phyloP scores from a whole-genome alignment of 2,113 vertebrate genomes.

The Pterocles gutturalis region DNA sequence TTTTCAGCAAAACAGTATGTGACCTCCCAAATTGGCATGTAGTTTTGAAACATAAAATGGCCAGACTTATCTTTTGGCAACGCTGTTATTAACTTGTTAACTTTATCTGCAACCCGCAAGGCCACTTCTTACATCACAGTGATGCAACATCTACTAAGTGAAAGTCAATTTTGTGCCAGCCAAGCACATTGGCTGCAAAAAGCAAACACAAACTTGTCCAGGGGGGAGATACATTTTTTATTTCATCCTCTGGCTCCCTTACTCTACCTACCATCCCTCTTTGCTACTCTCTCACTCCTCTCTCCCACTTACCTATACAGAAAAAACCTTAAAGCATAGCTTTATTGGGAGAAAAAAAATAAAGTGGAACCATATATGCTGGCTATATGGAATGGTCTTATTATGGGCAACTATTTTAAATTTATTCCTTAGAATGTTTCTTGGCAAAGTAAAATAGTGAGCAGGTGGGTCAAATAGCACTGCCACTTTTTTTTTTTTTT shows the following conservation, averaged over 20 bases:
- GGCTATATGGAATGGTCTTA: not conserved
- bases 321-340: not conserved
- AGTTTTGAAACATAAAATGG: slow-evolving; percentile 12
- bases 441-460: not conserved
- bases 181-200: slow-evolving; percentile 10
- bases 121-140: slow-evolving; percentile 5
- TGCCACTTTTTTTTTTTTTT: not conserved
- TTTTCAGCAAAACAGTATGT: not conserved
- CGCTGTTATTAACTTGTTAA: not conserved
- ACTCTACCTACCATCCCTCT: not conserved
- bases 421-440: not conserved
- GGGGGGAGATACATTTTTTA: not conserved
- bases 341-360: not conserved
- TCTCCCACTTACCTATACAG: not conserved
- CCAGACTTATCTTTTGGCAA: not conserved
- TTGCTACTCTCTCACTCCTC: not conserved
- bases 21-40: not conserved
- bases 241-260: not conserved
- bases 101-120: slow-evolving; percentile 26
- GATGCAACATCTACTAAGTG: not conserved
- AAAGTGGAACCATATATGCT: not conserved
- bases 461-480: not conserved
- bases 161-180: not conserved
- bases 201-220: not conserved
- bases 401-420: not conserved